phyloP scores from a whole-genome alignment of 2,113 vertebrate species.

The Lamprotornis superbus region DNA sequence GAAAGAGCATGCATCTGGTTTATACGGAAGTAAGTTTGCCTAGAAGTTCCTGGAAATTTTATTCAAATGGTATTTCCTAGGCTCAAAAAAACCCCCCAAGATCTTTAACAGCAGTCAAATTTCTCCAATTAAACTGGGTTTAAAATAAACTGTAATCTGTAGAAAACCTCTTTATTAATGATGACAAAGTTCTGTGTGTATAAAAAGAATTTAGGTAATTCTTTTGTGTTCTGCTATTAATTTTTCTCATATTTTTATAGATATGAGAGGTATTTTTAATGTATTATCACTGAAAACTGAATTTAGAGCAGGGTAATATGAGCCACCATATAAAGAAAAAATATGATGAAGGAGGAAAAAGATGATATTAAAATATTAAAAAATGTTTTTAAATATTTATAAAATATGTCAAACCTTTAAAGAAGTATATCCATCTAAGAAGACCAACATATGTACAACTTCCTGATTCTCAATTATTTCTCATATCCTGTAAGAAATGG shows the following conservation, averaged over 20 bases:
- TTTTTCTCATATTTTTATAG: background rate
- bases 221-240: slow-evolving; percentile 9
- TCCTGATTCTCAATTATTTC: background rate
- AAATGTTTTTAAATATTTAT: background rate
- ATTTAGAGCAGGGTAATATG: background rate
- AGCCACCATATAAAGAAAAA: background rate
- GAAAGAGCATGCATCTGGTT: background rate
- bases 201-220: background rate
- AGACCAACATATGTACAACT: background rate
- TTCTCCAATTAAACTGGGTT: slow-evolving; percentile 12
- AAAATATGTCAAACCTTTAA: background rate
- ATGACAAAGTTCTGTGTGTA: background rate
- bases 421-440: background rate
- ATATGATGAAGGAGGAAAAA: background rate
- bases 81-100: background rate
- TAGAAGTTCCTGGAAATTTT: background rate
- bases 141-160: slow-evolving; percentile 23
- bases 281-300: background rate
- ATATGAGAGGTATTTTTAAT: slow-evolving; percentile 18
- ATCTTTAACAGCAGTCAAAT: background rate
- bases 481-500: background rate
- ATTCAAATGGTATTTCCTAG: background rate
- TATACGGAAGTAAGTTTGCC: background rate
- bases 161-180: slow-evolving; percentile 33
- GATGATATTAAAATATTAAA: background rate